Percentiles rank a stretch among this genome's conserved stretches.
Conservation (phyloP, 2,888 invertebrate species). For the Deilephila porcellus region DNA sequence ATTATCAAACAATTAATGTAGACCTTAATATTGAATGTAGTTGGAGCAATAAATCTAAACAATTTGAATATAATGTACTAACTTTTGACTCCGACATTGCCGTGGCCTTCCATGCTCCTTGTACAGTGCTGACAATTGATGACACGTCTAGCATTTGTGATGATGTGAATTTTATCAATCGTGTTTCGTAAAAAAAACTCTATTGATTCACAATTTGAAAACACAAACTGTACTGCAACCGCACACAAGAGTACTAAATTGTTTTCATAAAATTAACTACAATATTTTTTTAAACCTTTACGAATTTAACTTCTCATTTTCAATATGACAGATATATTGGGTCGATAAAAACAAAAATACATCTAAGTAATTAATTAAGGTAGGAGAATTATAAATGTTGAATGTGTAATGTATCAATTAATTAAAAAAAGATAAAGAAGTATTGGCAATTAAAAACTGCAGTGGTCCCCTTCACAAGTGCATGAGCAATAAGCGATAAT, state of each 20-base stretch:
- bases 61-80: constrained; percentile 3
- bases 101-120: constrained; percentile 16
- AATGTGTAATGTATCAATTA: background rate
- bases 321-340: too few species aligned
- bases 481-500: constrained; percentile 6
- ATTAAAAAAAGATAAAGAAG: background rate
- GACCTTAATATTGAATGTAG: background rate
- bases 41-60: background rate
- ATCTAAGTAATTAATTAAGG: background rate
- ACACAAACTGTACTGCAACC: too few species aligned
- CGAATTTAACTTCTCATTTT: too few species aligned
- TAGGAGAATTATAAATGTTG: background rate
- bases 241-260: too few species aligned
- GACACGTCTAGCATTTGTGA: background rate
- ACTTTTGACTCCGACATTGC: constrained; percentile 2
- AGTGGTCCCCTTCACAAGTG: constrained; percentile 15
- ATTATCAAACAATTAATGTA: background rate
- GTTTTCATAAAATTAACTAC: background rate
- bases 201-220: too few species aligned
- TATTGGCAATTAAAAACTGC: background rate
- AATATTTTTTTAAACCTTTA: background rate
- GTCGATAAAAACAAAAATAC: too few species aligned
- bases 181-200: background rate
- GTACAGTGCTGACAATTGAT: constrained; percentile 7
- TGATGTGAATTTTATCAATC: background rate